These are phyloP conservation scores for Hydractinia echinata DNA, from an alignment of 30 jellyfish, hydroid and myxozoan species.

Conservation along the genomic window DNA sequence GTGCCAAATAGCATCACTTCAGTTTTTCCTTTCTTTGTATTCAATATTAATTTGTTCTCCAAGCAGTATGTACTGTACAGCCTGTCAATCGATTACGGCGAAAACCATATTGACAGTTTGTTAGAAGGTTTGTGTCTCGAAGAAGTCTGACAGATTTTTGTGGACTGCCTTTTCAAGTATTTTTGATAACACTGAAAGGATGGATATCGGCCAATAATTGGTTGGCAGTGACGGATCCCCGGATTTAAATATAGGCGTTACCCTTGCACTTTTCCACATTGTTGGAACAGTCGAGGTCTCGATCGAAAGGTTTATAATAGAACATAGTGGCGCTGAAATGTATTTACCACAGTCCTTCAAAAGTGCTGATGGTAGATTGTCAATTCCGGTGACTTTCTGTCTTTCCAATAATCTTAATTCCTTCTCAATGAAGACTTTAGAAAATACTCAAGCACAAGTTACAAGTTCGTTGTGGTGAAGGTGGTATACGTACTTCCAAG, in stretches of 20 bases:
- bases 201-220: conserved; percentile 3
- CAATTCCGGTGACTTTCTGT: conserved; percentile 10
- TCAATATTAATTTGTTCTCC: too few species aligned
- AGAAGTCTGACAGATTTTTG: background rate
- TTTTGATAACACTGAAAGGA: background rate
- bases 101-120: background rate
- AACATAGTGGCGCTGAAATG: background rate
- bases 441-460: background rate
- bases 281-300: too few species aligned
- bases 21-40: too few species aligned
- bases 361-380: conserved; percentile 10
- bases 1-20: too few species aligned
- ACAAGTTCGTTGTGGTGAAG: conserved; percentile 1
- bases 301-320: too few species aligned
- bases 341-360: conserved; percentile 10
- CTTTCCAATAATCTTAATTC: conserved; percentile 5
- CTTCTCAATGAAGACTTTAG: conserved; percentile 10
- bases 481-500: conserved; percentile 3
- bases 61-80: too few species aligned
- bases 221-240: conserved; percentile 15
- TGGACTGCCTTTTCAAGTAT: conserved; percentile 17
- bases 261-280: too few species aligned
- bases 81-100: background rate
- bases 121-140: conserved; percentile 4
- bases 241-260: too few species aligned